Evolutionary conservation across 2,797 vertebrate genomes (phyloP).

Genomic region (Pantherophis alleghaniensis): DNA sequence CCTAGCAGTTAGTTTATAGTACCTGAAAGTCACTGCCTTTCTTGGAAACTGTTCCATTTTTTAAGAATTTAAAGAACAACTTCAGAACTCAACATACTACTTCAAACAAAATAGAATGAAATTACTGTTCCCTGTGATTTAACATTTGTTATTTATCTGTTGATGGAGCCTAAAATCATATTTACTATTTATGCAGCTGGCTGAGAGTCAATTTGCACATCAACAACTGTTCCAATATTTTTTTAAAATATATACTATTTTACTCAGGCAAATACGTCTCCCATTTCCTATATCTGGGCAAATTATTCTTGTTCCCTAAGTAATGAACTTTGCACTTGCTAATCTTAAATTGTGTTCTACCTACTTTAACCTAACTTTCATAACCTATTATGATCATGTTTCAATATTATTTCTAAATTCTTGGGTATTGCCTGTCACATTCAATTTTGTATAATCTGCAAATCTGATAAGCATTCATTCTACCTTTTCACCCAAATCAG

Average conservation of each 20-base stretch:
- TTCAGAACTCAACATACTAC: background rate
- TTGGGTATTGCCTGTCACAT: background rate
- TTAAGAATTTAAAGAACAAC: background rate
- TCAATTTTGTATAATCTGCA: background rate
- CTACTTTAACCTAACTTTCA: background rate
- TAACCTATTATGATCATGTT: background rate
- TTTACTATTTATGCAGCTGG: background rate
- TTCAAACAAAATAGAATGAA: background rate
- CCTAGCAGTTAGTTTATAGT: background rate
- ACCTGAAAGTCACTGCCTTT: background rate
- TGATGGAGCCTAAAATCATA: background rate
- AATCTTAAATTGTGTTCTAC: background rate
- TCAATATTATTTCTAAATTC: background rate
- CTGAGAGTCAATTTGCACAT: background rate
- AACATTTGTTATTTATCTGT: background rate
- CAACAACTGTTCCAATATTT: background rate
- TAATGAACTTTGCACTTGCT: background rate
- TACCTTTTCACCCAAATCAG: background rate
- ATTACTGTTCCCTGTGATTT: background rate
- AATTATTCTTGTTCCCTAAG: background rate
- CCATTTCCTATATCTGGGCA: background rate
- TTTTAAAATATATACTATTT: background rate
- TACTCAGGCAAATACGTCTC: background rate
- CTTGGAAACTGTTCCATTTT: background rate
- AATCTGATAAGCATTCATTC: background rate